A percentile compares a stretch with the other conserved stretches of the same genome.
phyloP scores from a whole-genome alignment of 2,797 vertebrate species.

The Malacoctenus gilli region DNA sequence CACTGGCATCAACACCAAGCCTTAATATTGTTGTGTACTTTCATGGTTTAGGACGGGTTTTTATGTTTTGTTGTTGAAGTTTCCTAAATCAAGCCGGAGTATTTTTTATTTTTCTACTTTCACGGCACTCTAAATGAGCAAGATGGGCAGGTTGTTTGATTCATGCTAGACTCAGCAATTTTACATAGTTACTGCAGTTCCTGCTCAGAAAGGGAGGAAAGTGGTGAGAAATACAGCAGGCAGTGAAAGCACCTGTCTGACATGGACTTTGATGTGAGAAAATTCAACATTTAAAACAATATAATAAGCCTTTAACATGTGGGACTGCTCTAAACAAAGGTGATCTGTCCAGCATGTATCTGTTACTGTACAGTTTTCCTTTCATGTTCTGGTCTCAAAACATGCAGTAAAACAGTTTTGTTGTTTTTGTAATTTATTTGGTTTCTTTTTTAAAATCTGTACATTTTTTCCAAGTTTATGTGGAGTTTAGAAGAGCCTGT shows the following conservation, averaged over 20 bases:
- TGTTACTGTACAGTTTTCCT: constrained; percentile 4
- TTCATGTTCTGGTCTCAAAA: constrained; percentile 8
- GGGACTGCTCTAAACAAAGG: neutral
- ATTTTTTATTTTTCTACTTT: neutral
- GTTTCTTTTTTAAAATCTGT: too few species aligned
- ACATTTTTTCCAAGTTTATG: constrained; percentile 15
- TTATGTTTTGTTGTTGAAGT: too few species aligned
- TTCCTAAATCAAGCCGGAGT: neutral
- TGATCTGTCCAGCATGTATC: constrained; percentile 6
- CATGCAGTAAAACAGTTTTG: constrained; percentile 10
- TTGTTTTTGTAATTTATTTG: constrained; percentile 28
- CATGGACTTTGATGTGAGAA: too few species aligned
- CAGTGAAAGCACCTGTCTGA: too few species aligned
- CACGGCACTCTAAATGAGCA: too few species aligned
- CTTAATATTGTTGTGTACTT: constrained; percentile 40
- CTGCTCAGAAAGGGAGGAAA: neutral
- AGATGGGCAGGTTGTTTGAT: neutral
- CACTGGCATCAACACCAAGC: constrained; percentile 60
- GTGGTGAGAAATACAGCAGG: too few species aligned
- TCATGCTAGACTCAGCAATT: neutral
- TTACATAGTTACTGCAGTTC: neutral
- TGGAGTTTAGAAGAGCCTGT: constrained; percentile 30
- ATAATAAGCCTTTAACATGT: too few species aligned
- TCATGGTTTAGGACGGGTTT: neutral
- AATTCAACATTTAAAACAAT: too few species aligned